Base-by-base conservation (phyloP, 2,888 invertebrate species). In the Leptogaster cylindrica region DNA sequence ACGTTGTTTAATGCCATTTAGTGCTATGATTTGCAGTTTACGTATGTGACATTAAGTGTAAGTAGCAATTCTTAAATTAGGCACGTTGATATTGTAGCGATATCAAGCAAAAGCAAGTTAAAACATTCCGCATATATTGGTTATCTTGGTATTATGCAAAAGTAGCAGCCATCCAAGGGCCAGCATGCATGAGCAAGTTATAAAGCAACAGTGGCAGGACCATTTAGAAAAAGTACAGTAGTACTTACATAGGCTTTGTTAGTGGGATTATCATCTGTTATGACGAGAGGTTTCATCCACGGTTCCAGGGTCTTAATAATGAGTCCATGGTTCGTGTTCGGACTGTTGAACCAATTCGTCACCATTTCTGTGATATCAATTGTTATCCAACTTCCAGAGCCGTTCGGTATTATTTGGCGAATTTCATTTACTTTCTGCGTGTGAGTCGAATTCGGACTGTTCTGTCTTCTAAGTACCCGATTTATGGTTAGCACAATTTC, bases 321-420 rank as follows among this genome's bases (percentile, higher is more conserved):
- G 74, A 94, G 87, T 39, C 92, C 92, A 74, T 89, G 85, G 77
- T 89, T 90, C 74, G 89, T 88, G 66, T 88, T 83, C 2, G 89
- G 89, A 77, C 88, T 84, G 72, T 87, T 87, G 78, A 90, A 88
- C 89, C 92, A 93, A 73, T 90, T 89, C 51, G 86, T 85, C 31
- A 92, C 88, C 82, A 92, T 86, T 48, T 86, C 86, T 46, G 89
- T 88, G 5, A 93, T 83, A 74, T 93, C 91, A 55, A 93, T 82
- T 73, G 87, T 87, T 71, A 92, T 81, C 92, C 92, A 93, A 64
- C 77, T 73, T 0, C 81, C 82, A 23, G 73, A 68, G 2, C 77
- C 79, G 1, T 71, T 70, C 2, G 81, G 80, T 71, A 81, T 77
- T 68, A 73, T 73, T 65, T 76, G 77, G 0, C 73, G 74, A 28